A percentile compares a stretch with the other conserved stretches of the same genome.
These are phyloP conservation scores for Tympanuchus pallidicinctus DNA, from an alignment of 2,113 vertebrate genomes.

Conservation along the genomic window DNA sequence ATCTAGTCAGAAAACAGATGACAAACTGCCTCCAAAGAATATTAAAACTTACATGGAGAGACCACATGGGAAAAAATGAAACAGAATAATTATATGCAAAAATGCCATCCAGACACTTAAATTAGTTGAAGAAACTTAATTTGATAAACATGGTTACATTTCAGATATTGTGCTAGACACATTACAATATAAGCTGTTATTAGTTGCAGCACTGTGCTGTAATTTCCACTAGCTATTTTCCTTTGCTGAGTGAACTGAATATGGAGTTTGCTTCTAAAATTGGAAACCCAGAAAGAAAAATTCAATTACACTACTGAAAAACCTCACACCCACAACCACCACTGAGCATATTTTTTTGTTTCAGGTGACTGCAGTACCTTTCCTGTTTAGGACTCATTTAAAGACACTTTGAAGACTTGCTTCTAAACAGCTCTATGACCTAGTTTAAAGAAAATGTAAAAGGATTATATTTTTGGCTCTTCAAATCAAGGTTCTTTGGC, in stretches of 20 bases:
- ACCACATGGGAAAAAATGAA: not conserved
- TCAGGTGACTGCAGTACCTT: not conserved
- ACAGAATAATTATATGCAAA: not conserved
- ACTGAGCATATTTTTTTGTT: not conserved
- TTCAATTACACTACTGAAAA: not conserved
- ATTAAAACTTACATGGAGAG: not conserved
- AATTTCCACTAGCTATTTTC: not conserved
- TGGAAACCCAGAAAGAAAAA: not conserved
- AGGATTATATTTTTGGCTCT: constrained; percentile 24
- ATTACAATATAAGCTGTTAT: not conserved
- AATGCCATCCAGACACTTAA: not conserved
- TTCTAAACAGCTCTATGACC: constrained; percentile 29
- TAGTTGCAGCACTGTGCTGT: not conserved
- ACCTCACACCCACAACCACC: not conserved
- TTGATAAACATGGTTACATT: not conserved
- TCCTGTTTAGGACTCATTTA: not conserved
- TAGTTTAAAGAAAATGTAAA: constrained; percentile 46
- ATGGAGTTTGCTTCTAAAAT: not conserved
- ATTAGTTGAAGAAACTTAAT: not conserved
- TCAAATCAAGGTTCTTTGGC: not conserved
- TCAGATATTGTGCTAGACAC: not conserved
- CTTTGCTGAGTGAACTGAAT: not conserved
- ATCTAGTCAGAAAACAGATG: not conserved
- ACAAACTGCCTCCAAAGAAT: not conserved
- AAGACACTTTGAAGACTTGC: not conserved